A percentile compares a stretch with the other conserved stretches of the same genome.
Evolutionary conservation across 1,140 invertebrate genomes (phyloP).

Genomic region (Anastrepha obliqua): DNA sequence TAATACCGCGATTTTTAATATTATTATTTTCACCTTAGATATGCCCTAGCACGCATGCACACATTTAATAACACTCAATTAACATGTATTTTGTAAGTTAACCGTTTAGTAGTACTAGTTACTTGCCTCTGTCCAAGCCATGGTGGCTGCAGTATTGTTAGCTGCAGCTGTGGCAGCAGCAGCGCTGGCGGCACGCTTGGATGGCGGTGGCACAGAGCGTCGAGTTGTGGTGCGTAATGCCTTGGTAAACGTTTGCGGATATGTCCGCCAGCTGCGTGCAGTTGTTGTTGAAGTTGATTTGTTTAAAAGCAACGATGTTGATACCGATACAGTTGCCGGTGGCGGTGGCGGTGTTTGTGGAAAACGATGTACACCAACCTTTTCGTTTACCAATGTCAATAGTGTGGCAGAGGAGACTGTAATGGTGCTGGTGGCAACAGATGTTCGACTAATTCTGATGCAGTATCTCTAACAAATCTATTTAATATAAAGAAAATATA

Average conservation of each 20-base stretch:
- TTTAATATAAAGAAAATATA: background rate
- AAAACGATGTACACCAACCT: conserved; percentile 50
- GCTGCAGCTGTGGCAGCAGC: conserved; percentile 37
- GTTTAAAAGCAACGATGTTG: conserved; percentile 48
- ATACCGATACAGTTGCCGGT: background rate
- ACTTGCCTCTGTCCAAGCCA: conserved; percentile 54
- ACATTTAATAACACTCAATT: no score
- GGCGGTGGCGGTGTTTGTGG: conserved; percentile 26
- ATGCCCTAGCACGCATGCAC: no score
- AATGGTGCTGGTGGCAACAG: conserved; percentile 32
- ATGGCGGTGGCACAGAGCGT: conserved; percentile 46
- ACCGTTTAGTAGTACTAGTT: no score
- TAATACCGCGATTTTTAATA: no score
- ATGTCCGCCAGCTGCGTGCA: conserved; percentile 44
- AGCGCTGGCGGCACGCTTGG: conserved; percentile 35
- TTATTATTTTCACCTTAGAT: no score
- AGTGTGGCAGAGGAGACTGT: conserved; percentile 47
- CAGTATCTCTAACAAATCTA: conserved; percentile 10
- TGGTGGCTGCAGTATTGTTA: conserved; percentile 50
- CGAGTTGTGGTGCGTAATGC: conserved; percentile 48
- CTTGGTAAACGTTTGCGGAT: conserved; percentile 52
- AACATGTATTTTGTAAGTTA: no score
- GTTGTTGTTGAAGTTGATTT: conserved; percentile 27
- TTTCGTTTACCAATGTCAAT: conserved; percentile 47
- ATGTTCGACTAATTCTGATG: conserved; percentile 48